Evolutionary conservation across 1,140 invertebrate species (phyloP), one percentile per base, ranked within the genome.

Genomic region (Drosophila seguyi): DNA sequence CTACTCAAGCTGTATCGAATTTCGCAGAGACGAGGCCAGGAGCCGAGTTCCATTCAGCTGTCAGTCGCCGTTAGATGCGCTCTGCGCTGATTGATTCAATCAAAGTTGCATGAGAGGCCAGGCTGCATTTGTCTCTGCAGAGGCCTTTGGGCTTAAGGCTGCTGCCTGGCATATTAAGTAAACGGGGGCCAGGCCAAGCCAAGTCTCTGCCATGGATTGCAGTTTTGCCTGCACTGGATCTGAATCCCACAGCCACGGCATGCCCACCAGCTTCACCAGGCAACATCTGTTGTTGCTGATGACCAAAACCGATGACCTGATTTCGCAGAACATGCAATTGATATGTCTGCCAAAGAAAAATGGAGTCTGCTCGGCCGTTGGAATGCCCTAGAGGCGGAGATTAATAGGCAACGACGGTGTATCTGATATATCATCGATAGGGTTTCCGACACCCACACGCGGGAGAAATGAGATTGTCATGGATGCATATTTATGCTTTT

Each of bases 81-180:
- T 79, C 75, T 72, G 85, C 74, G 79, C 85, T 90, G 85, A 90
- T 90, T 90, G 85, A 90, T 90, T 90, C 84, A 85, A 90, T 90
- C 88, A 90, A 88, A 90, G 50, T 90, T 90, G 81, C 84, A 85
- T 75, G 81, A 80, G 81, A 47, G 39, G 60, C 60, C 62, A 25
- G 42, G 53, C 25, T 72, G 48, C 58, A 68, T 47, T 41, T 65
- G 45, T 31, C 22, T 50, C 13, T 59, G 14, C 34, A 31, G 20
- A 58, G 47, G 72, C 77, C 80, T 82, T 66, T 75, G 65, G 67
- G 85, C 34, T 11, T 11, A 14, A 3, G 34, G 20, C 31, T 22
- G 18, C 31, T n/a, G 52, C 20, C 52, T 38, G 34, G 52, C 85
- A 81, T 78, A 84, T 84, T 84, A 90, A 84, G 68, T 68, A 71